These are phyloP conservation scores for Allygus modestus DNA, from an alignment of 2,888 invertebrate genomes.

Conservation along the genomic window DNA sequence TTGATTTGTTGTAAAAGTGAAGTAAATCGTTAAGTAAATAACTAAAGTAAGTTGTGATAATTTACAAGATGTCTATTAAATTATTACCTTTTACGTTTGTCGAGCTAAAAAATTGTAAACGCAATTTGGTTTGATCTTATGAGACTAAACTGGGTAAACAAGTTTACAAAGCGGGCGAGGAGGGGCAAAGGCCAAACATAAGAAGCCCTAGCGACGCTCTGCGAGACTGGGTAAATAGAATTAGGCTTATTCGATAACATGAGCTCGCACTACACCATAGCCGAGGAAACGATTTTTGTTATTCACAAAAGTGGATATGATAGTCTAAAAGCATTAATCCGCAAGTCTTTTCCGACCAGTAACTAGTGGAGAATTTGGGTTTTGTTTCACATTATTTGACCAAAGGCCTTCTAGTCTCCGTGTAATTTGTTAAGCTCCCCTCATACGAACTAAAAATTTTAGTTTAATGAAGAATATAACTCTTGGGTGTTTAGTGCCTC, in stretches of 20 bases:
- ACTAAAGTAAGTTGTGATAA: no score
- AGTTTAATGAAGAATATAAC: no score
- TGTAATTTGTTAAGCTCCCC: no score
- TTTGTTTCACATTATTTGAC: background rate
- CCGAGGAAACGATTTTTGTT: background rate
- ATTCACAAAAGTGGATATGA: background rate
- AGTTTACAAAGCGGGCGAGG: slow-evolving; percentile 3
- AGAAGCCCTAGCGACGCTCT: slow-evolving; percentile 24
- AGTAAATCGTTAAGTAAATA: no score
- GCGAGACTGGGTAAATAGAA: slow-evolving; percentile 14
- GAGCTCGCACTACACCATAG: background rate
- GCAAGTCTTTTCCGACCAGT: no score
- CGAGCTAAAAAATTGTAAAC: no score
- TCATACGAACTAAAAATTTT: no score
- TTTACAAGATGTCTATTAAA: no score
- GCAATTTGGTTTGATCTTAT: background rate
- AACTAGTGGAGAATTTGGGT: background rate
- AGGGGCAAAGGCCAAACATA: slow-evolving; percentile 21
- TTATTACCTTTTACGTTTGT: no score
- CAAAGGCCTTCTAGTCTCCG: no score
- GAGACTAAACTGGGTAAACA: background rate
- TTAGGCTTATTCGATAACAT: slow-evolving; percentile 14
- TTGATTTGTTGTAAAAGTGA: no score
- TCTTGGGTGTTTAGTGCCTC: no score
- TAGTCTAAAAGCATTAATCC: background rate